Evolutionary conservation across 2,888 invertebrate species (phyloP).

Genomic region (Cheilosia variabilis): DNA sequence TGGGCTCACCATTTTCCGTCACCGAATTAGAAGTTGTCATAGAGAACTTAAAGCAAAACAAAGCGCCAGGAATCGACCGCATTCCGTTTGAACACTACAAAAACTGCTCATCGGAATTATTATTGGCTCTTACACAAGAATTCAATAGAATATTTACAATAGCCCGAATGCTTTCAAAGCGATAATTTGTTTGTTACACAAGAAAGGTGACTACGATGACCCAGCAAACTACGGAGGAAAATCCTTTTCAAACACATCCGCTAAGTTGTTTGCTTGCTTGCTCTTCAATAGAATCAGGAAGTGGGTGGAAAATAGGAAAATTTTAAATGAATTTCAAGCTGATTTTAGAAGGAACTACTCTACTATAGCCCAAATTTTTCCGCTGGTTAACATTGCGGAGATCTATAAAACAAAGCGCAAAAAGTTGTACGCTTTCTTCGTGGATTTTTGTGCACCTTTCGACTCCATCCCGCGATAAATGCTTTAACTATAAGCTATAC

Average conservation of each 20-base stretch:
- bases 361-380: slow-evolving; percentile 3
- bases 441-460: too few relatives aligned
- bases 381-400: background rate
- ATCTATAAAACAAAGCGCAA: too few relatives aligned
- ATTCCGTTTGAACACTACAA: slow-evolving; percentile 15
- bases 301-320: too few relatives aligned
- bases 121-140: slow-evolving; percentile 2
- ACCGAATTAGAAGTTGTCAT: background rate
- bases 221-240: slow-evolving; percentile 20
- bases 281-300: slow-evolving; percentile 1
- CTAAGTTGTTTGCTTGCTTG: slow-evolving; percentile 4
- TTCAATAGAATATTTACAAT: slow-evolving; percentile 6
- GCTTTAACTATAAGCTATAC: too few relatives aligned
- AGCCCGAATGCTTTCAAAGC: background rate
- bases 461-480: too few relatives aligned
- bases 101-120: slow-evolving; percentile 2
- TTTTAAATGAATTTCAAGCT: slow-evolving; percentile 5
- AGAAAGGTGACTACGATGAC: slow-evolving; percentile 8
- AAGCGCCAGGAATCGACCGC: slow-evolving; percentile 5
- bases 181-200: background rate
- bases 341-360: slow-evolving; percentile 5
- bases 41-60: background rate
- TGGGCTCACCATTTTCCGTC: slow-evolving; percentile 9
- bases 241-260: slow-evolving; percentile 19
- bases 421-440: too few relatives aligned